Evolutionary conservation across 2,113 vertebrate species (phyloP).

Genomic region (Brienomyrus brachyistius): DNA sequence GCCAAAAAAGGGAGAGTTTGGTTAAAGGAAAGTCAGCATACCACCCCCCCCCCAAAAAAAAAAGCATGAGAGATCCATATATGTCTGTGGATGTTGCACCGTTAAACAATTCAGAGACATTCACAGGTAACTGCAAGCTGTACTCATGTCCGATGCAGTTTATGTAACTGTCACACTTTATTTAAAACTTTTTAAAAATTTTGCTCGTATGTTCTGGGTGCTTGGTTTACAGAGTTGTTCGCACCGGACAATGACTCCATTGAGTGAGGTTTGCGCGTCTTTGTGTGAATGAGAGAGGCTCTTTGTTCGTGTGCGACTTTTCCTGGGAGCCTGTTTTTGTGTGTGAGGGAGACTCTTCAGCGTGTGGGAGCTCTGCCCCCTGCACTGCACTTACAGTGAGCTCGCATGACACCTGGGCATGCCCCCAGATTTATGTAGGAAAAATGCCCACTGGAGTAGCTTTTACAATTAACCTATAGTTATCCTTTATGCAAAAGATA

Average conservation of each 20-base stretch:
- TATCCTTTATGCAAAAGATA: not conserved
- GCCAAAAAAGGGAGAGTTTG: not conserved
- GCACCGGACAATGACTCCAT: conserved; percentile 23
- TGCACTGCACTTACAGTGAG: not conserved
- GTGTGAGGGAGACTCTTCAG: not conserved
- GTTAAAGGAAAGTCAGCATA: not conserved
- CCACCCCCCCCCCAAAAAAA: not conserved
- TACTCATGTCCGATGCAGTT: not conserved
- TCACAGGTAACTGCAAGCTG: not conserved
- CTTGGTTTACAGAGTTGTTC: conserved; percentile 14
- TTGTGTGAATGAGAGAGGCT: conserved; percentile 20
- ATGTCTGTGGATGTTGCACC: not conserved
- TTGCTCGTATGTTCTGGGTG: conserved; percentile 6
- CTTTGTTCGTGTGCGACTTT: not conserved
- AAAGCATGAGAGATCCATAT: not conserved
- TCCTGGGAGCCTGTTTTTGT: not conserved
- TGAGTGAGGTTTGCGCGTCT: conserved; percentile 9
- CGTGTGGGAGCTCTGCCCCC: not conserved
- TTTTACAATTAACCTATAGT: not conserved
- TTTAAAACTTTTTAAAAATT: not conserved
- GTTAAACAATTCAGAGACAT: not conserved
- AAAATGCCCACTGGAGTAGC: not conserved
- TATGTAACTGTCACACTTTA: not conserved
- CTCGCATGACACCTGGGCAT: not conserved
- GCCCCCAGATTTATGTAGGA: not conserved